These are phyloP conservation scores for Sesia apiformis DNA, from an alignment of 2,888 invertebrate genomes.

Conservation along the genomic window DNA sequence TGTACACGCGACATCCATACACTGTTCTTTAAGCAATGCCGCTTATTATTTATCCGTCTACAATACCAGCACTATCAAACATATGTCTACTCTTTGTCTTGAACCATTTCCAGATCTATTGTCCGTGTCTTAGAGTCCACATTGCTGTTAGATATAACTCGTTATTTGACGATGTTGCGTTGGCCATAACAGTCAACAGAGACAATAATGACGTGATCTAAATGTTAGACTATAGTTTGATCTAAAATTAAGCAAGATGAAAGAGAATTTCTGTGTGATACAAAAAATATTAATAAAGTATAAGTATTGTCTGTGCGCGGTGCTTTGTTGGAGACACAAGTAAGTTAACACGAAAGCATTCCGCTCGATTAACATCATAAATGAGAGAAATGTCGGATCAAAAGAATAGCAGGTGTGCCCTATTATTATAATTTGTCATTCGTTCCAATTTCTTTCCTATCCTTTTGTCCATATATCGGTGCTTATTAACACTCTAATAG, in stretches of 20 bases:
- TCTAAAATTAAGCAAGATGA: constrained; percentile 72
- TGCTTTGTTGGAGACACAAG: constrained; percentile 61
- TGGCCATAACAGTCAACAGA: constrained; percentile 27
- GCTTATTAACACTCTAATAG: neutral
- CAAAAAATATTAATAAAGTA: constrained; percentile 67
- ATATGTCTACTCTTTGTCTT: constrained; percentile 12
- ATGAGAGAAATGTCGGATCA: constrained; percentile 73
- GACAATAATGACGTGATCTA: constrained; percentile 69
- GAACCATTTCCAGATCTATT: neutral
- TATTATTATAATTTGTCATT: constrained; percentile 72
- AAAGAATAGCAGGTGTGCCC: constrained; percentile 72
- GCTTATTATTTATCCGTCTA: constrained; percentile 69
- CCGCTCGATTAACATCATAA: constrained; percentile 71
- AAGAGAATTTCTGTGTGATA: constrained; percentile 64
- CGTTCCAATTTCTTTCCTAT: constrained; percentile 50
- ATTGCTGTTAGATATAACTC: constrained; percentile 5
- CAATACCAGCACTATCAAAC: constrained; percentile 35
- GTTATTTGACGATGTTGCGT: constrained; percentile 24
- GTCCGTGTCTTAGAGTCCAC: neutral
- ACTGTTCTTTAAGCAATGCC: constrained; percentile 51
- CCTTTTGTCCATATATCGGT: constrained; percentile 32
- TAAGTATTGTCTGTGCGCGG: constrained; percentile 56
- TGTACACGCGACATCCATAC: constrained; percentile 56
- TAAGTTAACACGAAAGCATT: constrained; percentile 62
- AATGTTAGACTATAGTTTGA: constrained; percentile 69